Base-by-base conservation (phyloP, 2,888 invertebrate species). In the Allolobophora icterica region DNA sequence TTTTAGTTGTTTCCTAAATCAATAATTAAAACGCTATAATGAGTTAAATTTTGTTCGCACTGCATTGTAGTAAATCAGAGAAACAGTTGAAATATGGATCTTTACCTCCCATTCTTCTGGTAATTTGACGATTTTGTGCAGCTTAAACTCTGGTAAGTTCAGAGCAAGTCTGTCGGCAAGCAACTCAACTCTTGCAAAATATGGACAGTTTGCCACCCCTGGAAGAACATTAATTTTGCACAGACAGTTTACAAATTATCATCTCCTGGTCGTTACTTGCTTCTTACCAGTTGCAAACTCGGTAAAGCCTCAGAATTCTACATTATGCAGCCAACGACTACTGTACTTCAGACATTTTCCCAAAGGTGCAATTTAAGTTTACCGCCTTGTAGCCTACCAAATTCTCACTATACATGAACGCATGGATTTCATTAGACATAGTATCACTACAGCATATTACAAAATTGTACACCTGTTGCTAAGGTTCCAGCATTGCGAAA, bases 151-250 rank as follows among this genome's bases (percentile, higher is more conserved):
- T 87, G 94, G 94, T 52, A 95, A 92, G 93, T 94, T 95, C 89
- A 93, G 93, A 3, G 93, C 93, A 38, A 95, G 93, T 71, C 94
- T 93, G 92, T 95, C 95, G 30, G 94, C 95, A 19, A 95, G 94
- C 11, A 95, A 92, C 92, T 95, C 95, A 90, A 93, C 93, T 91
- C 94, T 93, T 11, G 95, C 95, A 94, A 92, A 95, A 92, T 94
- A 95, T 45, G 95, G 95, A 92, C 95, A 95, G 92, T 95, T 93
- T 45, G 95, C 94, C 90, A 93, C 93, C 38, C 95, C 95, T 95
- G 92, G 6, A 52, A 93, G 92, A 90, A 71, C 30, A 71, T 71
- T 71, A n/a, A n/a, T n/a, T 38, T 5, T 30, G n/a, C 24, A 40
- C 38, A 52, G 40, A 40, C n/a, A n/a, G 71, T 71, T 71, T 71